Base-by-base conservation (phyloP, 2,113 vertebrate species). In the Orycteropus afer region DNA sequence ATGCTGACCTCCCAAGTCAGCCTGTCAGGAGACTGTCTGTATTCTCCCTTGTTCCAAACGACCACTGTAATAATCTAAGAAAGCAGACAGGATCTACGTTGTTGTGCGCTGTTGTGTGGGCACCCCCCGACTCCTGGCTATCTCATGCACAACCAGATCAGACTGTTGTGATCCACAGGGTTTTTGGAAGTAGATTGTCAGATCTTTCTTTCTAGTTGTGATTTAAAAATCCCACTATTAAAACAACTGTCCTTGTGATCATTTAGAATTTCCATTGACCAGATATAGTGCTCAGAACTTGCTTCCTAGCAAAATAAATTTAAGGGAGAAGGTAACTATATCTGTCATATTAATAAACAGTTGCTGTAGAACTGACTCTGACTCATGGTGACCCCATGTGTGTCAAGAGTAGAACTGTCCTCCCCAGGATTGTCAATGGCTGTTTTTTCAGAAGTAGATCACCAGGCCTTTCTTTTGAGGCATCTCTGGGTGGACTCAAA, bases 231-330 rank as follows among this genome's bases (percentile, higher is more conserved):
- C 6, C 15, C 12, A 23, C 20, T 27, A 69, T 7, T 11, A 47
- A 53, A 67, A 69, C 27, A 17, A 85, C 15, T 73, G n/a, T 74
- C 23, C 18, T 59, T 10, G 25, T 5, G n/a, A 42, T 53, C 17
- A 49, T 34, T 86, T 93, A 87, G 53, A 81, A n/a, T 90, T 96
- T 79, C 22, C 57, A 0, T 29, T 40, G 90, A 73, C n/a, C 17
- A 55, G n/a, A 49, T 37, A 10, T 18, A 63, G 23, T 57, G 34
- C 23, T 61, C 73, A 93, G 53, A 7, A n/a, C 40, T 83, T 74
- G 53, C 76, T 45, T 92, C 25, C 11, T 81, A 86, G 34, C 20
- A 5, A 57, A 51, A 51, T 71, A 61, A 29, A 32, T 32, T 78
- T 34, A 32, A 81, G 79, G 78, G 40, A 67, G 59, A 76, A 42